These are phyloP conservation scores for Parapsyche elsis DNA, from an alignment of 1,140 invertebrate species.

Conservation along the genomic window DNA sequence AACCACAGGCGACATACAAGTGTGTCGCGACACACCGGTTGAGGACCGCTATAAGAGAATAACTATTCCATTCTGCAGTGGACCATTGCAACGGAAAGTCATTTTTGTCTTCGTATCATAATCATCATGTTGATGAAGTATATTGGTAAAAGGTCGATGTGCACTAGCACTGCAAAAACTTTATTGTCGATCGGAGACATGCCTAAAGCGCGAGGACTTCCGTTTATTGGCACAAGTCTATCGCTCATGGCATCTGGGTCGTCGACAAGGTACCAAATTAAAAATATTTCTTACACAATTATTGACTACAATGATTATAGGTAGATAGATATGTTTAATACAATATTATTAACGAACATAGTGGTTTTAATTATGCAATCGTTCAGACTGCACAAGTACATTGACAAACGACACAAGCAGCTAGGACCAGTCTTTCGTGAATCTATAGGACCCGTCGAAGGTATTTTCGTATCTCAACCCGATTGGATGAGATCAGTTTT, in stretches of 20 bases:
- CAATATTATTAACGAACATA: no score
- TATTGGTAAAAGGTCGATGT: background rate
- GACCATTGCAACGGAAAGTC: background rate
- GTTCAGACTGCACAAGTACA: slow-evolving; percentile 75
- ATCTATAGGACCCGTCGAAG: slow-evolving; percentile 72
- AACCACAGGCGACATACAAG: no score
- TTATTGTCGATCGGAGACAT: slow-evolving; percentile 57
- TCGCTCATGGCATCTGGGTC: slow-evolving; percentile 68
- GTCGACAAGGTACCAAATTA: slow-evolving; percentile 63
- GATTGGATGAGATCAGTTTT: slow-evolving; percentile 78
- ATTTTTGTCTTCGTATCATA: background rate
- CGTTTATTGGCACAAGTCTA: slow-evolving; percentile 69
- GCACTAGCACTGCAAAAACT: background rate
- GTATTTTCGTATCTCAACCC: slow-evolving; percentile 79
- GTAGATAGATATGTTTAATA: no score
- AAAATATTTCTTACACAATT: slow-evolving; percentile 42
- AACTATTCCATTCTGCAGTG: background rate
- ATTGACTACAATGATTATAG: no score
- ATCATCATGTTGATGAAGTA: background rate
- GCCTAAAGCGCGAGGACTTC: slow-evolving; percentile 66
- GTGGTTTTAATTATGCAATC: no score
- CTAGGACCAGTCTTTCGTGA: slow-evolving; percentile 82
- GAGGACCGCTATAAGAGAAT: no score
- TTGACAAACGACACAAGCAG: slow-evolving; percentile 76
- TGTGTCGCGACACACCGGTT: no score